Percentiles rank a stretch among this genome's conserved stretches.
phyloP scores from a whole-genome alignment of 2,797 vertebrate species.

The Rhinella marina region DNA sequence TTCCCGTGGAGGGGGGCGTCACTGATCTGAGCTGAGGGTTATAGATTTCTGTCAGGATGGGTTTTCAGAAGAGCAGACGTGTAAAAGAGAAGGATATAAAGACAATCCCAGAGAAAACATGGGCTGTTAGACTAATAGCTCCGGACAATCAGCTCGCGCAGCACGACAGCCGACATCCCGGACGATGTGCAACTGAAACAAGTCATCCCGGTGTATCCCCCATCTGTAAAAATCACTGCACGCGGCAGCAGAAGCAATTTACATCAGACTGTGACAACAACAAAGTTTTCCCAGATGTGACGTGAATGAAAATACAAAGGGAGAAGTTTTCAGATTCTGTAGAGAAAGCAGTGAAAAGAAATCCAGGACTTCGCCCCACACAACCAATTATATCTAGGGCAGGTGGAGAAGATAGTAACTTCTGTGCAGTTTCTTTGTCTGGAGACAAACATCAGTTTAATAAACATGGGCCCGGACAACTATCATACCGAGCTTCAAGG shows the following conservation, averaged over 20 bases:
- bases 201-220: conserved; percentile 2
- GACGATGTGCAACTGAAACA: conserved; percentile 5
- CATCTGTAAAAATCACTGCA: conserved; percentile 27
- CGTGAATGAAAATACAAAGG: conserved; percentile 13
- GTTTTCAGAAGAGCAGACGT: conserved; percentile 41
- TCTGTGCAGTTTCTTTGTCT: no score
- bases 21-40: neutral
- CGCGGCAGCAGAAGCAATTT: conserved; percentile 29
- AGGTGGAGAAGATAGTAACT: neutral
- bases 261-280: conserved; percentile 20
- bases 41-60: conserved; percentile 10
- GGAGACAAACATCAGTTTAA: no score
- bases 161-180: conserved; percentile 29
- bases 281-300: conserved; percentile 18
- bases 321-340: neutral
- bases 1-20: neutral
- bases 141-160: conserved; percentile 41
- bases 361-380: neutral
- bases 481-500: no score
- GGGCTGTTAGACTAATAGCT: conserved; percentile 33
- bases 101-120: conserved; percentile 22
- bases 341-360: neutral
- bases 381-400: neutral
- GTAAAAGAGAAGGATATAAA: conserved; percentile 40
- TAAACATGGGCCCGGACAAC: no score